Conservation (phyloP, 2,113 vertebrate genomes). For the Leucopsar rothschildi region DNA sequence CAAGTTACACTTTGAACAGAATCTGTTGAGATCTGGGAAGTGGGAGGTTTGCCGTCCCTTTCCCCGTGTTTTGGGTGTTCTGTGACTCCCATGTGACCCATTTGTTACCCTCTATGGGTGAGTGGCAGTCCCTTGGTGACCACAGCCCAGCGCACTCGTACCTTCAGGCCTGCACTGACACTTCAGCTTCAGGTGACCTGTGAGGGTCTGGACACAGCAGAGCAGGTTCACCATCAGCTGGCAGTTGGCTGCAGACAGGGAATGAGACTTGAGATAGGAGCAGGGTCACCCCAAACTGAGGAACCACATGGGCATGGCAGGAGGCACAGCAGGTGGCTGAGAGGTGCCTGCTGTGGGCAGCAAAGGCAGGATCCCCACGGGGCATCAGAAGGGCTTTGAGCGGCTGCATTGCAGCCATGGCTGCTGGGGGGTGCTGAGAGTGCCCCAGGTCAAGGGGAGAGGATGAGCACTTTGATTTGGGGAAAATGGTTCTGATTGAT, state of each 20-base stretch:
- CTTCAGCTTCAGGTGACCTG: constrained; percentile 12
- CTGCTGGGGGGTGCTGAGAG: neutral
- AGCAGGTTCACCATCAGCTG: constrained; percentile 32
- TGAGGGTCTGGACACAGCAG: constrained; percentile 27
- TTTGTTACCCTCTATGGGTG: accelerated
- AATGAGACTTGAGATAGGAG: neutral
- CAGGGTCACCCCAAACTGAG: accelerated
- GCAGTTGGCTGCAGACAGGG: neutral
- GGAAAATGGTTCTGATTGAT: neutral
- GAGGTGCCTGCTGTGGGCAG: neutral
- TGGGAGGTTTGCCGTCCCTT: neutral
- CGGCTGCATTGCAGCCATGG: accelerated
- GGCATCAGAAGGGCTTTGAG: neutral
- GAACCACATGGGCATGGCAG: accelerated
- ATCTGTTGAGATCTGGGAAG: neutral
- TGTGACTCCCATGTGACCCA: neutral
- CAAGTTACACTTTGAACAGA: neutral
- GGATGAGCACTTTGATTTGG: neutral
- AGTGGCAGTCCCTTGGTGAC: accelerated
- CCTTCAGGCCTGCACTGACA: constrained; percentile 17
- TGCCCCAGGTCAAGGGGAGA: neutral
- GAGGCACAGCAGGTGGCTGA: neutral
- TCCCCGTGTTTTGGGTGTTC: neutral
- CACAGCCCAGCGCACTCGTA: neutral
- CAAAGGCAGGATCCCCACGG: accelerated